Percentiles rank a stretch among this genome's conserved stretches.
phyloP scores from a whole-genome alignment of 2,113 vertebrate species.

The Pteronura brasiliensis region DNA sequence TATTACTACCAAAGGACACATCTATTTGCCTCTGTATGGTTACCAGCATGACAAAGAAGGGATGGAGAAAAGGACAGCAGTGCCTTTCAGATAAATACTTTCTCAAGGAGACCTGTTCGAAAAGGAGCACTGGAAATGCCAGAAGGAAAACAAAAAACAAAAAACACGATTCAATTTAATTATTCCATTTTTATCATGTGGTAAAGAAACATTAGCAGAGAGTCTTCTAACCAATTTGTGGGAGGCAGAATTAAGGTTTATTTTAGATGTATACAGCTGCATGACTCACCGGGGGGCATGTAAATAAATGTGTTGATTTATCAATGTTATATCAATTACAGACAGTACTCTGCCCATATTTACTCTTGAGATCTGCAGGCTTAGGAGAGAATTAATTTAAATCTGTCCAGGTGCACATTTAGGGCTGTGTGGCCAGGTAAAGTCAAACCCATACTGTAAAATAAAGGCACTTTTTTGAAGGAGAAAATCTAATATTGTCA shows the following conservation, averaged over 20 bases:
- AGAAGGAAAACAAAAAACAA: constrained; percentile 24
- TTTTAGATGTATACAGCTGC: constrained; percentile 31
- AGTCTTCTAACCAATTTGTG: constrained; percentile 19
- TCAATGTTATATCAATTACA: constrained; percentile 44
- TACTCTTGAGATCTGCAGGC: background rate
- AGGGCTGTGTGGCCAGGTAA: background rate
- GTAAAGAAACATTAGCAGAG: constrained; percentile 51
- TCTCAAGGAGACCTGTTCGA: background rate
- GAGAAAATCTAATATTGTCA: background rate
- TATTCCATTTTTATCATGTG: constrained; percentile 47
- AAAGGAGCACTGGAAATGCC: constrained; percentile 23
- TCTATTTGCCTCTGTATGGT: background rate
- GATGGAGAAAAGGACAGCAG: background rate
- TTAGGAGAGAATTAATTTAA: background rate
- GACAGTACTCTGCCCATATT: background rate
- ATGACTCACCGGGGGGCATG: background rate
- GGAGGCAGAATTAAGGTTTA: constrained; percentile 37
- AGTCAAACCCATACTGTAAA: background rate
- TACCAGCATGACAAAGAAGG: background rate
- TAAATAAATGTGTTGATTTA: constrained; percentile 33
- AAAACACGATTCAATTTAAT: background rate
- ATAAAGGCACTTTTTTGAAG: background rate
- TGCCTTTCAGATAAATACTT: background rate
- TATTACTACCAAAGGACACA: background rate
- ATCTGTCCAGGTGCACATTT: background rate